phyloP scores from a whole-genome alignment of 30 jellyfish, hydroid and myxozoan genomes.

The Aurelia sp. region DNA sequence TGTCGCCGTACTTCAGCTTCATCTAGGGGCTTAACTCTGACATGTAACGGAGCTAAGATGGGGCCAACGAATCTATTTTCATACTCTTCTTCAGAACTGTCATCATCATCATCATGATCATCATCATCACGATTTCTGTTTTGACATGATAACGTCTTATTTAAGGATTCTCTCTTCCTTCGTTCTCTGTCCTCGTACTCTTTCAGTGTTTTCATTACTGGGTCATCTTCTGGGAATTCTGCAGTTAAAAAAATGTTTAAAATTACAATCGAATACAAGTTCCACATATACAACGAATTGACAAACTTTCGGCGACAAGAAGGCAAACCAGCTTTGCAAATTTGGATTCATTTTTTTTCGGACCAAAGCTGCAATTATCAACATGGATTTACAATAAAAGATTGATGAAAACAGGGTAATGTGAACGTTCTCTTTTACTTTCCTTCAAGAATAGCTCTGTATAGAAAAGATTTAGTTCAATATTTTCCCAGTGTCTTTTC shows the following conservation, averaged over 20 bases:
- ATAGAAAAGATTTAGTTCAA: too few species aligned
- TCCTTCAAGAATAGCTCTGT: too few species aligned
- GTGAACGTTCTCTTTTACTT: too few species aligned
- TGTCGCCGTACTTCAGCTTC: constrained; percentile 46
- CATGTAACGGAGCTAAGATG: constrained; percentile 72
- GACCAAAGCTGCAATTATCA: too few species aligned
- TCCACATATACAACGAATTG: too few species aligned
- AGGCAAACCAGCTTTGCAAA: too few species aligned
- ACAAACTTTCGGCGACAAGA: too few species aligned
- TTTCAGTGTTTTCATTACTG: constrained; percentile 75
- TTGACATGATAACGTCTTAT: not conserved
- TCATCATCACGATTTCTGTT: constrained; percentile 8
- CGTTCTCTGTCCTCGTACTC: constrained; percentile 80
- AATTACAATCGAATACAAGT: too few species aligned
- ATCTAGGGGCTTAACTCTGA: constrained; percentile 72
- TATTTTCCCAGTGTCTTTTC: too few species aligned
- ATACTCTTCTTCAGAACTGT: constrained; percentile 51
- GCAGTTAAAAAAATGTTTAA: not conserved
- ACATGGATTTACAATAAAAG: too few species aligned
- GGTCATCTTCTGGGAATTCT: constrained; percentile 84
- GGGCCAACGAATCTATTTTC: constrained; percentile 80
- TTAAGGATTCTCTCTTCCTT: constrained; percentile 10
- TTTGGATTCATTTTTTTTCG: too few species aligned
- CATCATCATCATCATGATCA: constrained; percentile 26
- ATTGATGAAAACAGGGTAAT: too few species aligned